These are phyloP conservation scores for Parelbella ahira DNA, from an alignment of 2,888 invertebrate genomes.

Conservation along the genomic window DNA sequence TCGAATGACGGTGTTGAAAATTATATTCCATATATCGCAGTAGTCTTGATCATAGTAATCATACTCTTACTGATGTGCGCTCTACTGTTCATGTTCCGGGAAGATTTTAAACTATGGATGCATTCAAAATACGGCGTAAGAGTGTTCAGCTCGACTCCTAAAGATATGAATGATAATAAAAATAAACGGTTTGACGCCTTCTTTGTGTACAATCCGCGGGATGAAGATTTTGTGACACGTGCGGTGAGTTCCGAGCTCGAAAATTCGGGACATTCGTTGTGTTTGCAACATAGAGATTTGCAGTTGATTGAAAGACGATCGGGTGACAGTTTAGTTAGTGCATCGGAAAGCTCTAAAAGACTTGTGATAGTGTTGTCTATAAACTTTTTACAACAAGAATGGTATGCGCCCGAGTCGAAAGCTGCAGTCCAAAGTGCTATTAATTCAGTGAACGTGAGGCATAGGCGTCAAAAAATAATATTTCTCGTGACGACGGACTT, in stretches of 20 bases:
- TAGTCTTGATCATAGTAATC: conserved; percentile 84
- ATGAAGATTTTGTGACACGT: conserved; percentile 86
- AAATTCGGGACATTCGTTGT: conserved; percentile 82
- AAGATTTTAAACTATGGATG: conserved; percentile 89
- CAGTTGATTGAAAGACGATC: conserved; percentile 80
- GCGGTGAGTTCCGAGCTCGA: conserved; percentile 87
- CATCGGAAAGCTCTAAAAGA: conserved; percentile 83
- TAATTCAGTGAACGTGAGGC: conserved; percentile 83
- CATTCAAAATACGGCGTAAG: conserved; percentile 88
- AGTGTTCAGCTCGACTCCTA: conserved; percentile 83
- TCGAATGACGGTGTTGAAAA: conserved; percentile 84
- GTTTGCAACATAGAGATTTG: conserved; percentile 84
- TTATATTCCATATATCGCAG: conserved; percentile 87
- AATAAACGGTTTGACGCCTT: conserved; percentile 92
- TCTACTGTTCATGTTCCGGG: conserved; percentile 86
- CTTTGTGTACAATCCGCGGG: conserved; percentile 90
- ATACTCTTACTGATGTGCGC: conserved; percentile 85
- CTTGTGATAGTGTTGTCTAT: conserved; percentile 90
- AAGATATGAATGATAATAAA: conserved; percentile 78
- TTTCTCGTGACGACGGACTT: conserved; percentile 78
- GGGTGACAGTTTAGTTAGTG: conserved; percentile 76
- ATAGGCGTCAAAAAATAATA: conserved; percentile 81
- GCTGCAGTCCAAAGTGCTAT: conserved; percentile 88
- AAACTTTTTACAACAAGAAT: conserved; percentile 90
- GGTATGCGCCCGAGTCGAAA: conserved; percentile 90